Percentiles rank a stretch among this genome's conserved stretches.
phyloP scores from a whole-genome alignment of 2,888 invertebrate species.

The Gastracanthus pulcherrimus region DNA sequence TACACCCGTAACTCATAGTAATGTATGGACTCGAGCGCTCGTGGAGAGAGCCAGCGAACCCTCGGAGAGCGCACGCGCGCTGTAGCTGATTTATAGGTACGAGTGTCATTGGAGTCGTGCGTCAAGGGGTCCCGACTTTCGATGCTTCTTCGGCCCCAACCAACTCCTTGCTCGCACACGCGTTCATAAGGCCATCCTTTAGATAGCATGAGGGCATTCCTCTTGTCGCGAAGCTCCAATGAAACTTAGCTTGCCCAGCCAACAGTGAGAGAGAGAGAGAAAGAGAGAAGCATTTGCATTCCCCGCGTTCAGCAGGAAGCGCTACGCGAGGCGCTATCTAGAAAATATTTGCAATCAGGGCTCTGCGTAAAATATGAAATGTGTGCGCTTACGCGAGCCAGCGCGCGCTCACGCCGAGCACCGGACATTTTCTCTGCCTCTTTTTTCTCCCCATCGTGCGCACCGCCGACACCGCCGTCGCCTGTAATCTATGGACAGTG shows the following conservation, averaged over 20 bases:
- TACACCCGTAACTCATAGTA: slow-evolving; percentile 76
- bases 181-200: slow-evolving; percentile 13
- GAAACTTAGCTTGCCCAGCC: slow-evolving; percentile 6
- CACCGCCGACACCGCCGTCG: not conserved
- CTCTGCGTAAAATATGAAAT: slow-evolving; percentile 20
- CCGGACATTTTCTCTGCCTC: no score
- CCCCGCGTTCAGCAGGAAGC: slow-evolving; percentile 6
- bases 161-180: not conserved
- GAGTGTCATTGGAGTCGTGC: slow-evolving; percentile 75
- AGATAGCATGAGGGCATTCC: not conserved
- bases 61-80: slow-evolving; percentile 61
- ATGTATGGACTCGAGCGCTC: slow-evolving; percentile 72
- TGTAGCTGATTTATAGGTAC: slow-evolving; percentile 73
- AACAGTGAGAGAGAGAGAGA: no score
- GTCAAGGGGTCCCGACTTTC: slow-evolving; percentile 63
- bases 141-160: not conserved
- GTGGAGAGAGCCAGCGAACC: slow-evolving; percentile 64
- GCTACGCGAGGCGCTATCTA: not conserved
- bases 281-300: not conserved
- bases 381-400: not conserved
- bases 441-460: not conserved
- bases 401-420: not conserved
- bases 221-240: slow-evolving; percentile 9
- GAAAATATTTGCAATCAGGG: slow-evolving; percentile 34
- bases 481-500: slow-evolving; percentile 8